Conservation (phyloP, 2,797 vertebrate genomes). For the Channallabes apus region DNA sequence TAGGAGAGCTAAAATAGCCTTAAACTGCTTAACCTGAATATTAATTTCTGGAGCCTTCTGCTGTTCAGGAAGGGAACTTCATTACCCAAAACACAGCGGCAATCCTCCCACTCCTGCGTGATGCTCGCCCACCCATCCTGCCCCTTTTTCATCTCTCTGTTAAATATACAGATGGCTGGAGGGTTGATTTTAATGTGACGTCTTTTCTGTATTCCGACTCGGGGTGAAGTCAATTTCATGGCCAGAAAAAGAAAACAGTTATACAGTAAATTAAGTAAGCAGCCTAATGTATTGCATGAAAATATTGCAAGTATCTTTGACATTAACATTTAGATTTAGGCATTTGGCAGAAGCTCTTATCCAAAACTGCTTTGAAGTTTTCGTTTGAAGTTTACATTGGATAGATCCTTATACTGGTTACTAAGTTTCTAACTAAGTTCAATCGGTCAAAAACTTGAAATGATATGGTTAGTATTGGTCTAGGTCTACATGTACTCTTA, state of each 20-base stretch:
- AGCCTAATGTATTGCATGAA: neutral
- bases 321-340: too few species aligned
- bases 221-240: neutral
- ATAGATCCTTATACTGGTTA: too few species aligned
- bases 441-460: too few species aligned
- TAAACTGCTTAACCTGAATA: neutral
- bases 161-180: neutral
- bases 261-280: neutral
- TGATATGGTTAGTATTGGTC: too few species aligned
- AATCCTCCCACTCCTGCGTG: neutral
- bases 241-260: neutral
- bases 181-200: neutral
- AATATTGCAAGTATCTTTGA: neutral
- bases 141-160: neutral
- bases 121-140: neutral
- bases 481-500: too few species aligned
- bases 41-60: neutral
- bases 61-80: neutral
- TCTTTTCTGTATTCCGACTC: neutral
- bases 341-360: too few species aligned
- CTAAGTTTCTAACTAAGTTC: too few species aligned
- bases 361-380: too few species aligned
- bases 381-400: too few species aligned
- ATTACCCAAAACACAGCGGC: neutral
- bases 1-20: too few species aligned